Conservation (phyloP, 37 sponge, comb jelly and placozoan genomes). For the Ephydatia muelleri region DNA sequence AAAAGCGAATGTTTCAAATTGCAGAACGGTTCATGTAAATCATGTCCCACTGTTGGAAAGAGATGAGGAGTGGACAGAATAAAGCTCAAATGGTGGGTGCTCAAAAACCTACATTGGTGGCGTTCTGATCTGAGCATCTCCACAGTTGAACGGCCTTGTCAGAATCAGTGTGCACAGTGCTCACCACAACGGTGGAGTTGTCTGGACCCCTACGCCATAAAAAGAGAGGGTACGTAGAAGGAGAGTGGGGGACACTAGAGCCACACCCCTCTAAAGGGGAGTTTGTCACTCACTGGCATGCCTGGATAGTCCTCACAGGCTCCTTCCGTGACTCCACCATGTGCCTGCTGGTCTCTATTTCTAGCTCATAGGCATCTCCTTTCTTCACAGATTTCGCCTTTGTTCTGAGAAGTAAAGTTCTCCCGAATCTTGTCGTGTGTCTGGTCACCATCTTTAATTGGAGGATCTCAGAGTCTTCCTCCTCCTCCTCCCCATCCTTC, state of each 20-base stretch:
- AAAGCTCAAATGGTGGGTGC: too few species aligned
- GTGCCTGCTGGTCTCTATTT: neutral
- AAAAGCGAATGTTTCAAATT: neutral
- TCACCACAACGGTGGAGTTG: neutral
- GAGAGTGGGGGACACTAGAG: neutral
- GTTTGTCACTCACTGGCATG: constrained; percentile 19
- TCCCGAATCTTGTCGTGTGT: constrained; percentile 33
- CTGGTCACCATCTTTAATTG: neutral
- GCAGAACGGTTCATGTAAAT: neutral
- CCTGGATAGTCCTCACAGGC: constrained; percentile 30
- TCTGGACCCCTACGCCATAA: neutral
- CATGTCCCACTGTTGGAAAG: neutral
- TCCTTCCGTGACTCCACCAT: constrained; percentile 15
- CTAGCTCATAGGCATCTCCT: neutral
- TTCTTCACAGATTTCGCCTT: neutral
- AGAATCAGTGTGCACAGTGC: neutral
- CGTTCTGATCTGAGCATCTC: neutral
- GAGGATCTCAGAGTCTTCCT: neutral
- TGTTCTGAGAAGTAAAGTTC: constrained; percentile 4
- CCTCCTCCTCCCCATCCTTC: neutral
- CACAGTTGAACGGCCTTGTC: neutral
- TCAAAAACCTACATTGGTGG: neutral
- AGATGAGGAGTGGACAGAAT: neutral
- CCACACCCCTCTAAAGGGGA: neutral
- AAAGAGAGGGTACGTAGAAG: neutral